These are phyloP conservation scores for Pomatostomus ruficeps DNA, from an alignment of 2,113 vertebrate species.

Conservation along the genomic window DNA sequence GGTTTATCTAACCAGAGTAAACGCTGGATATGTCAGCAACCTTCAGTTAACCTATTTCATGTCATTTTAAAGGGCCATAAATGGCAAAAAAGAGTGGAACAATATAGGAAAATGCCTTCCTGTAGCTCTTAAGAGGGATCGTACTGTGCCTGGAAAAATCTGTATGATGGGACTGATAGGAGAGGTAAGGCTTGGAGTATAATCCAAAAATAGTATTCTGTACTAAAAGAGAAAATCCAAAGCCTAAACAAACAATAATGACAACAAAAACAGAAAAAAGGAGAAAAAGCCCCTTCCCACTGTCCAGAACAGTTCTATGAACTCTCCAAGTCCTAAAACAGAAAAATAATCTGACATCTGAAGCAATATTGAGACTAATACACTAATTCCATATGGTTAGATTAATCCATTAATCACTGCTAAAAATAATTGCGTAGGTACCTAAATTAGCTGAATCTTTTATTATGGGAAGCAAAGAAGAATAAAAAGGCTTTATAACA, in stretches of 20 bases:
- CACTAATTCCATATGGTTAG: background rate
- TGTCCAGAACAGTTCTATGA: background rate
- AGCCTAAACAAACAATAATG: background rate
- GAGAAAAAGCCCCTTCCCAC: rapidly evolving
- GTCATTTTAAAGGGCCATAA: background rate
- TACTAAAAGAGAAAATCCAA: background rate
- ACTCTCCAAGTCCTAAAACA: background rate
- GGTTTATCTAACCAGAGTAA: slow-evolving; percentile 14
- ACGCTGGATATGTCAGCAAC: background rate
- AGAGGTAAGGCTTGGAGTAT: background rate
- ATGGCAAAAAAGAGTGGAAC: background rate
- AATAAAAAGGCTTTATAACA: background rate
- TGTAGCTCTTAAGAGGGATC: background rate
- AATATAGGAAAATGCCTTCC: background rate
- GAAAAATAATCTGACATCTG: slow-evolving; percentile 3
- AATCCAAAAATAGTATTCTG: background rate
- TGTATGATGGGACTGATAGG: background rate
- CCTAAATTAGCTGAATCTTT: background rate
- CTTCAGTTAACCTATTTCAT: background rate
- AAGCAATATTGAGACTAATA: slow-evolving; percentile 35
- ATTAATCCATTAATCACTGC: slow-evolving; percentile 42
- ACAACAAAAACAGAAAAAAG: background rate
- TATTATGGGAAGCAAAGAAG: background rate
- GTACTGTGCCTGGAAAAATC: background rate
- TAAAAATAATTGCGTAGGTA: slow-evolving; percentile 1